phyloP scores from a whole-genome alignment of 1,140 invertebrate genomes.

The Cylas formicarius region DNA sequence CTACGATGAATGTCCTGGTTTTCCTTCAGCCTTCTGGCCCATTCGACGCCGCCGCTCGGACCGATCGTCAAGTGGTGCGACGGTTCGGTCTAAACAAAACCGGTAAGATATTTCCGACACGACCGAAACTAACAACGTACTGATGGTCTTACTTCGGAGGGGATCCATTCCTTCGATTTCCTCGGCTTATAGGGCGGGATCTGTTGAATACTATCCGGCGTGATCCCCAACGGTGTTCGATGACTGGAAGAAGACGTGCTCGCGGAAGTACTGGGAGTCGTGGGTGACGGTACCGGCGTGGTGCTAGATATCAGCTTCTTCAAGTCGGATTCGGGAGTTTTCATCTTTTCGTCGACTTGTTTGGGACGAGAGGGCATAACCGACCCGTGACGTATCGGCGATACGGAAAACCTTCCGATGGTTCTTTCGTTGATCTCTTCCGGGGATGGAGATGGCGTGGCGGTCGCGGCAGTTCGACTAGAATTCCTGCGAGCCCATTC shows the following conservation, averaged over 20 bases:
- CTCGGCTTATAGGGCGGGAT: constrained; percentile 49
- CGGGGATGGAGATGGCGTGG: constrained; percentile 33
- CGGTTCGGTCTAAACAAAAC: constrained; percentile 24
- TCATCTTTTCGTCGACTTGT: constrained; percentile 11
- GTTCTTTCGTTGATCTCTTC: constrained; percentile 35
- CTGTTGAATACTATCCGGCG: constrained; percentile 45
- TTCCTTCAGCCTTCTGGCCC: constrained; percentile 52
- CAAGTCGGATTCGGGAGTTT: constrained; percentile 19
- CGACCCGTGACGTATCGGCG: no score
- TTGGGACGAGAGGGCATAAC: no score
- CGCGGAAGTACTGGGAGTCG: constrained; percentile 26
- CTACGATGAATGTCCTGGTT: constrained; percentile 52
- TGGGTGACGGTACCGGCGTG: constrained; percentile 28
- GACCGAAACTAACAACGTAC: not conserved
- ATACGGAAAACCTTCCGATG: constrained; percentile 42
- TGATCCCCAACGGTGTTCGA: constrained; percentile 37
- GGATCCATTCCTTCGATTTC: constrained; percentile 46
- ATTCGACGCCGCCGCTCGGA: constrained; percentile 57
- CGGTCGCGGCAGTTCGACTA: constrained; percentile 33
- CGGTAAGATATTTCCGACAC: no score
- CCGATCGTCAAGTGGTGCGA: constrained; percentile 55
- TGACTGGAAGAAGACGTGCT: constrained; percentile 32
- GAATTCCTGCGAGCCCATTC: constrained; percentile 70
- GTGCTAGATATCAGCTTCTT: constrained; percentile 17
- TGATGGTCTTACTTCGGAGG: constrained; percentile 30